Percentiles rank a stretch among this genome's conserved stretches.
Evolutionary conservation across 2,113 vertebrate genomes (phyloP).

Genomic region (Callochromis pleurospilus): DNA sequence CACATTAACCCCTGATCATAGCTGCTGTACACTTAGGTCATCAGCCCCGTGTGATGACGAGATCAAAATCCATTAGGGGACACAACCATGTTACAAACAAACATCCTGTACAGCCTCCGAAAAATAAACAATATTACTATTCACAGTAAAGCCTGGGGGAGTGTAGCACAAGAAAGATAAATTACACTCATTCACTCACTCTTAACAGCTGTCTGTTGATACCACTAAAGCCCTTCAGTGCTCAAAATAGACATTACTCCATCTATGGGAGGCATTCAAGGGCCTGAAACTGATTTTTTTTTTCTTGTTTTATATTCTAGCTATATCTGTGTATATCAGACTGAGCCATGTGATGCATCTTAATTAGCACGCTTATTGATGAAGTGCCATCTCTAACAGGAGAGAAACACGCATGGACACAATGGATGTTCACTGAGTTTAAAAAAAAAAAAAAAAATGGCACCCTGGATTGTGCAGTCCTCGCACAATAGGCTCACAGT

Average conservation of each 20-base stretch:
- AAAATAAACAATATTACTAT: not conserved
- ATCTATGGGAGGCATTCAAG: not conserved
- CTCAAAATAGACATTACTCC: not conserved
- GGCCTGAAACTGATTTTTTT: not conserved
- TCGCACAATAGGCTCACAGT: not conserved
- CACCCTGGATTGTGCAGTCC: not conserved
- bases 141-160: not conserved
- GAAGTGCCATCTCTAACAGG: not conserved
- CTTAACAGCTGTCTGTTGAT: not conserved
- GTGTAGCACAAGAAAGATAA: not conserved
- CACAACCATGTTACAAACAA: not conserved
- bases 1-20: not conserved
- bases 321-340: not conserved
- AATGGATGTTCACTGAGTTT: not conserved
- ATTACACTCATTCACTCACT: not conserved
- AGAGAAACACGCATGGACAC: not conserved
- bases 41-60: not conserved
- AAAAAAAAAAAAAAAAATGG: rapidly evolving
- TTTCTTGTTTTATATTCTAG: not conserved
- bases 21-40: not conserved
- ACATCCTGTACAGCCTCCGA: not conserved
- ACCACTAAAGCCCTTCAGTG: not conserved
- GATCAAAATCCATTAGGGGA: not conserved
- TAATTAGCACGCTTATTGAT: not conserved
- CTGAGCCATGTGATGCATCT: not conserved